phyloP scores from a whole-genome alignment of 2,797 vertebrate species.

The Argentina silus region DNA sequence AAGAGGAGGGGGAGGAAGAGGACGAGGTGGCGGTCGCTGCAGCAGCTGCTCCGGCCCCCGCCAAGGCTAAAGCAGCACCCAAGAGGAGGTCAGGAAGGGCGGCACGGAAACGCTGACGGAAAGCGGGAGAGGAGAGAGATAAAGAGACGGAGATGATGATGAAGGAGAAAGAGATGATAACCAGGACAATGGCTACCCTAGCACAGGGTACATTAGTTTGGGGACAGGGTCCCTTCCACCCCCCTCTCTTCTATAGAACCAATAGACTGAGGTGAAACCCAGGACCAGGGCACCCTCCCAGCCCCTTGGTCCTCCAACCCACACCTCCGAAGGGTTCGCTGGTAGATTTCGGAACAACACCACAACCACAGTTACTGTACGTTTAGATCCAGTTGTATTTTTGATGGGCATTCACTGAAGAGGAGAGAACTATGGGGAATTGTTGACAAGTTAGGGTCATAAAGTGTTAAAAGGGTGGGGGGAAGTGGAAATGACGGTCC shows the following conservation, averaged over 20 bases:
- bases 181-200: slow-evolving; percentile 8
- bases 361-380: neutral
- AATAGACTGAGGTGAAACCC: slow-evolving; percentile 30
- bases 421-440: neutral
- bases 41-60: slow-evolving; percentile 3
- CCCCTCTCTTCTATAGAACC: slow-evolving; percentile 34
- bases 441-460: slow-evolving; percentile 17
- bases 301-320: slow-evolving; percentile 8
- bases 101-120: slow-evolving; percentile 63
- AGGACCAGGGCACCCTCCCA: slow-evolving; percentile 27
- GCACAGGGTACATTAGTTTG: slow-evolving; percentile 19
- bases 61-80: slow-evolving; percentile 54
- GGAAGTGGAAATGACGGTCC: neutral
- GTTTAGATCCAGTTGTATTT: neutral
- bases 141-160: neutral
- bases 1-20: slow-evolving; percentile 47
- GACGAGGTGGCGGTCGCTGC: slow-evolving; percentile 24
- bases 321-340: neutral
- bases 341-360: neutral
- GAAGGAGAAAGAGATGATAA: slow-evolving; percentile 26
- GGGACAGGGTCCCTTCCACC: slow-evolving; percentile 28
- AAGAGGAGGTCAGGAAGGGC: slow-evolving; percentile 72
- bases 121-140: neutral
- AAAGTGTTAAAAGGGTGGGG: slow-evolving; percentile 8
- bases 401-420: neutral